A percentile compares a stretch with the other conserved stretches of the same genome.
Conservation (phyloP, 2,888 invertebrate genomes). For the Diplazon laetatorius region DNA sequence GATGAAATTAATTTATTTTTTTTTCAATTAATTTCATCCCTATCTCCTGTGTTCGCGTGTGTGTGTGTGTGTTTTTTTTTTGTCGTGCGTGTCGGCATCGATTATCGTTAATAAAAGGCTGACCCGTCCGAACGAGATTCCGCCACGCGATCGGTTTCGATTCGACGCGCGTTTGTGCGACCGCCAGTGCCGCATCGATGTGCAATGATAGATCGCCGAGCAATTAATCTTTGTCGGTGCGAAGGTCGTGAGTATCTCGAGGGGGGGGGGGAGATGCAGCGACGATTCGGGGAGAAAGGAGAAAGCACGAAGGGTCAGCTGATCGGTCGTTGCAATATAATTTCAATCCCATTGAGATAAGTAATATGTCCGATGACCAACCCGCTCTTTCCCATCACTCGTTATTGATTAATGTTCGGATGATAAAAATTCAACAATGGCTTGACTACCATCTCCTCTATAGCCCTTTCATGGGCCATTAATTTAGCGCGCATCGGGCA, state of each 20-base stretch:
- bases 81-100: conserved; percentile 32
- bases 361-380: background rate
- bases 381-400: no score
- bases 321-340: background rate
- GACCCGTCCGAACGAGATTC: conserved; percentile 34
- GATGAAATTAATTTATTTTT: background rate
- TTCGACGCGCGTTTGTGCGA: conserved; percentile 30
- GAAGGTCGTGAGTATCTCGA: conserved; percentile 26
- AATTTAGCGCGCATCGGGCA: background rate
- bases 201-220: conserved; percentile 49
- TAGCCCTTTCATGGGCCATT: background rate
- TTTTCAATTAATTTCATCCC: conserved; percentile 8
- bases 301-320: background rate
- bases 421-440: background rate
- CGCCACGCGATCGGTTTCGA: conserved; percentile 41
- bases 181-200: conserved; percentile 29
- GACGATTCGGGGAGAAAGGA: background rate
- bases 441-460: background rate
- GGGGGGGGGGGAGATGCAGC: no score
- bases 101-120: conserved; percentile 54
- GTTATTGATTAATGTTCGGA: no score
- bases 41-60: background rate
- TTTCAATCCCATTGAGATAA: conserved; percentile 3
- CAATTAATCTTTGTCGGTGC: conserved; percentile 53
- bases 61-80: background rate